Percentiles rank a stretch among this genome's conserved stretches.
These are phyloP conservation scores for Drosophila glabriapex DNA, from an alignment of 2,888 invertebrate genomes.

Conservation along the genomic window DNA sequence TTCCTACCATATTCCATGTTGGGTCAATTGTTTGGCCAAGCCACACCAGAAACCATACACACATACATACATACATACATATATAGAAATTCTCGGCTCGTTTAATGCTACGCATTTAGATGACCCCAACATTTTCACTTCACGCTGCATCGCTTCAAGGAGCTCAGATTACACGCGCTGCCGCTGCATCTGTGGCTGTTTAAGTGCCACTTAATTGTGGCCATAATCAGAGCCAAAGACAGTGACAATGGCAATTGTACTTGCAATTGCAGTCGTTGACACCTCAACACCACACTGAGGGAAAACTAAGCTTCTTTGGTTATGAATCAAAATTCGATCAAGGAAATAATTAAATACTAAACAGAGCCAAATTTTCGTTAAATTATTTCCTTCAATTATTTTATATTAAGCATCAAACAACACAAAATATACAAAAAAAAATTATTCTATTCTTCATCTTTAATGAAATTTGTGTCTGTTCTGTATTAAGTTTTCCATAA, in stretches of 20 bases:
- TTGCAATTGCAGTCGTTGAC: constrained; percentile 69
- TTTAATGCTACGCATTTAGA: constrained; percentile 15
- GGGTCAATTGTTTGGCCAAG: constrained; percentile 54
- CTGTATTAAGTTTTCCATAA: background rate
- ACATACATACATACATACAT: background rate
- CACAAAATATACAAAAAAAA: background rate
- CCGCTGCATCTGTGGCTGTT: constrained; percentile 26
- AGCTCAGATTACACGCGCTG: constrained; percentile 57
- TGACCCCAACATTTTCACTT: constrained; percentile 27
- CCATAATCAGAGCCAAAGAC: constrained; percentile 53
- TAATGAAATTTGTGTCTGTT: background rate
- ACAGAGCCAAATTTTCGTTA: background rate
- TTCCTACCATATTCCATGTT: constrained; percentile 44
- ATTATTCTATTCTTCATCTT: too few relatives aligned
- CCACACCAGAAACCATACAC: constrained; percentile 1
- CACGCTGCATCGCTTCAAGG: constrained; percentile 32
- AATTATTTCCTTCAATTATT: background rate
- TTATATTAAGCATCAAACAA: too few relatives aligned
- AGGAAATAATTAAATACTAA: background rate
- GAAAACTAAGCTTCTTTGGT: background rate
- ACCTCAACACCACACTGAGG: constrained; percentile 33
- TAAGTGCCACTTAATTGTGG: constrained; percentile 70
- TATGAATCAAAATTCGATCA: background rate
- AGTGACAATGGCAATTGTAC: constrained; percentile 21
- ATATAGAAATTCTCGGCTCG: constrained; percentile 29